These are phyloP conservation scores for Pangasianodon hypophthalmus DNA, from an alignment of 2,113 vertebrate species.

Conservation along the genomic window DNA sequence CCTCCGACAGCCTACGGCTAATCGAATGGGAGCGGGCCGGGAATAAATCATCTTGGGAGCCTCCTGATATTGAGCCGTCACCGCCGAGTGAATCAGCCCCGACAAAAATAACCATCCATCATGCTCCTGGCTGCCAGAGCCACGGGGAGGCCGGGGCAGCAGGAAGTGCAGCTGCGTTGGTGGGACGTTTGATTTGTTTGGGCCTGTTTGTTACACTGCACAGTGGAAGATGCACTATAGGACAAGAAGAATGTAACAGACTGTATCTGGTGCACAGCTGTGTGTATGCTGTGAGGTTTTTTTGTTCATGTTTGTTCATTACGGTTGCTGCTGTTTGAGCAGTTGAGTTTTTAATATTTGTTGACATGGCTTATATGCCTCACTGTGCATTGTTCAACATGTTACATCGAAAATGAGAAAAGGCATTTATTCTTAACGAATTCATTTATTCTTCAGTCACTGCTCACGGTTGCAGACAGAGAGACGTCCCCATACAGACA, in stretches of 20 bases:
- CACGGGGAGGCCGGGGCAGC: conserved; percentile 38
- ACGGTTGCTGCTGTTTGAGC: conserved; percentile 21
- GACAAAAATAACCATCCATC: conserved; percentile 65
- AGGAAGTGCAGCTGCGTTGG: conserved; percentile 50
- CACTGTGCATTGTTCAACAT: not conserved
- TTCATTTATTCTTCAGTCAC: not conserved
- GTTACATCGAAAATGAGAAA: not conserved
- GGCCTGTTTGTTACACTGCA: conserved; percentile 20
- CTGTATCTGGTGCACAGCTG: conserved; percentile 35
- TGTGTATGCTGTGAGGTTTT: conserved; percentile 10
- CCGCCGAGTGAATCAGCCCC: conserved; percentile 59
- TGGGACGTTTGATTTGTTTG: conserved; percentile 52
- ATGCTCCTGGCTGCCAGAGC: conserved; percentile 48
- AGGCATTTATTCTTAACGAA: not conserved
- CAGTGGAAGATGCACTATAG: conserved; percentile 31
- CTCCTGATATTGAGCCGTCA: conserved; percentile 57
- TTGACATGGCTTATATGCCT: conserved; percentile 8
- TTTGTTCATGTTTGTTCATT: conserved; percentile 30
- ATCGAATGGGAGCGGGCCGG: conserved; percentile 56
- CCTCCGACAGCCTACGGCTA: conserved; percentile 53
- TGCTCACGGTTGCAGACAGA: not conserved
- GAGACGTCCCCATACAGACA: not conserved
- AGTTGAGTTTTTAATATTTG: conserved; percentile 7
- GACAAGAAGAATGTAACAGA: conserved; percentile 34
- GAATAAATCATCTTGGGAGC: conserved; percentile 63